These are phyloP conservation scores for Cheiracanthium punctorium DNA, from an alignment of 2,888 invertebrate genomes.

Conservation along the genomic window DNA sequence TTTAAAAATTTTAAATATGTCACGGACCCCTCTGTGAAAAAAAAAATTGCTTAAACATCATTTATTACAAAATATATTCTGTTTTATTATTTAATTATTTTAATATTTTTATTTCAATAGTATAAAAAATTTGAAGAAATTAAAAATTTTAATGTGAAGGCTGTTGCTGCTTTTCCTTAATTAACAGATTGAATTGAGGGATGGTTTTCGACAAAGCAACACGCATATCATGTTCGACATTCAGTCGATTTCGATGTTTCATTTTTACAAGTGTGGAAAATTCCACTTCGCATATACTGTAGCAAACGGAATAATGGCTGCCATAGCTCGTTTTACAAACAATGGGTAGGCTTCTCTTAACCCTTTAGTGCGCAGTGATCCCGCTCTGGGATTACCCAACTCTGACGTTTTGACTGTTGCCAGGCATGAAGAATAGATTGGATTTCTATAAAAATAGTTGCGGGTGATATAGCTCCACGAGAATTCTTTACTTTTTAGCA, in stretches of 20 bases:
- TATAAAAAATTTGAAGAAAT: constrained; percentile 39
- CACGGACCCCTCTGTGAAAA: constrained; percentile 48
- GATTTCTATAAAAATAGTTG: too few species aligned
- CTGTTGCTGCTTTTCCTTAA: constrained; percentile 47
- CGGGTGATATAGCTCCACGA: too few species aligned
- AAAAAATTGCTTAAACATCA: constrained; percentile 52
- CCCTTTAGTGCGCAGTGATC: too few species aligned
- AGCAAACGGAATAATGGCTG: constrained; percentile 8
- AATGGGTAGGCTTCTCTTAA: constrained; percentile 12
- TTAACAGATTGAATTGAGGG: constrained; percentile 36
- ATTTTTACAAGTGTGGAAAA: too few species aligned
- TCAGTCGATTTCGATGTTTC: constrained; percentile 25
- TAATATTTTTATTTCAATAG: constrained; percentile 48
- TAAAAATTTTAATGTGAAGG: constrained; percentile 42
- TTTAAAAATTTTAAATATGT: constrained; percentile 54
- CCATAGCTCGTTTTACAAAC: constrained; percentile 12
- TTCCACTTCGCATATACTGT: too few species aligned
- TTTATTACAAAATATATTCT: constrained; percentile 46
- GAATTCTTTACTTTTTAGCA: too few species aligned
- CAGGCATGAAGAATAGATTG: too few species aligned
- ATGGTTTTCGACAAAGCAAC: constrained; percentile 43
- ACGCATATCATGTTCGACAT: constrained; percentile 41
- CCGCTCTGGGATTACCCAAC: too few species aligned
- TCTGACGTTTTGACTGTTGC: too few species aligned
- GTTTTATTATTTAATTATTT: constrained; percentile 45